phyloP scores from a whole-genome alignment of 2,113 vertebrate genomes.

The Saimiri boliviensis region DNA sequence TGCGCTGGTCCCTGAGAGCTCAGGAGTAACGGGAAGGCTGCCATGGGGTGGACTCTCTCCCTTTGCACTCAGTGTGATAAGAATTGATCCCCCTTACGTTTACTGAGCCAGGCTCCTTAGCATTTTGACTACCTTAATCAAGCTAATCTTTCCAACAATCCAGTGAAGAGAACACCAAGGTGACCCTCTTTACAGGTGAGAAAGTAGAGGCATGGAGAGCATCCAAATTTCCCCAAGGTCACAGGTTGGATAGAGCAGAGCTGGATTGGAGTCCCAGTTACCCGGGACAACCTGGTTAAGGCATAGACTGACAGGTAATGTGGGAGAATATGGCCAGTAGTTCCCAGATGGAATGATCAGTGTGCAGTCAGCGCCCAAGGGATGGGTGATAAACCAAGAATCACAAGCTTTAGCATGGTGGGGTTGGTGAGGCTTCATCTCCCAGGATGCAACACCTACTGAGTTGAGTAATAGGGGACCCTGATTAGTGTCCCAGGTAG shows the following conservation, averaged over 20 bases:
- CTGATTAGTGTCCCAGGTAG: neutral
- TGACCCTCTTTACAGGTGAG: neutral
- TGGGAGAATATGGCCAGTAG: neutral
- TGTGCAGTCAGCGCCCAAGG: neutral
- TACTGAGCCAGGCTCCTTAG: neutral
- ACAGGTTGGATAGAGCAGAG: neutral
- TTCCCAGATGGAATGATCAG: neutral
- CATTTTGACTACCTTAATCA: neutral
- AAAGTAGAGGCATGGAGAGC: neutral
- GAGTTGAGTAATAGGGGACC: neutral
- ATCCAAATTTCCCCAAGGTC: neutral
- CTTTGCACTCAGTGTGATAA: neutral
- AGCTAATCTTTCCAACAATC: neutral
- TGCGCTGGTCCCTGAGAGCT: neutral
- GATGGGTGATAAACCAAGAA: neutral
- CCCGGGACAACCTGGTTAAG: neutral
- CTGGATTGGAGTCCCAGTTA: neutral
- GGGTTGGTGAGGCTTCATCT: neutral
- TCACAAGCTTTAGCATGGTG: rapidly evolving
- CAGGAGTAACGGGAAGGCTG: neutral
- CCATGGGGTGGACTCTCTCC: neutral
- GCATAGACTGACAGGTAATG: neutral
- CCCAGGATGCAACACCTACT: neutral
- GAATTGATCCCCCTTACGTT: neutral
- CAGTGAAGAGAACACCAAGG: neutral